phyloP scores from a whole-genome alignment of 2,113 vertebrate species.

The Psammodynastes pulverulentus region DNA sequence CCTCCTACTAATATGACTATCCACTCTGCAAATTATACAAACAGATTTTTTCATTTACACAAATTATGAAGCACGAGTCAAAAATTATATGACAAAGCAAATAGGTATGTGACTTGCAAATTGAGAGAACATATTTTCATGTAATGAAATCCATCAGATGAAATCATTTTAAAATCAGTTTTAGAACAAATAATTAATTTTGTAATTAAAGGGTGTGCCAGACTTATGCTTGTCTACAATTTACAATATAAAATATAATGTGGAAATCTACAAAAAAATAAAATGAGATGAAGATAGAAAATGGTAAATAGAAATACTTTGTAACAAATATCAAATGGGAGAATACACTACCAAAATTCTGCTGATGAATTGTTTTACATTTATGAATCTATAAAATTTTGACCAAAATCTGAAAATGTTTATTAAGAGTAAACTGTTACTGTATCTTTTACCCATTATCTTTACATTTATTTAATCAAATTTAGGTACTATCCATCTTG shows the following conservation, averaged over 20 bases:
- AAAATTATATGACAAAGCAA: conserved; percentile 1
- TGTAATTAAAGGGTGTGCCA: background rate
- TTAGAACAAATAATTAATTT: background rate
- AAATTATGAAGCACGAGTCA: background rate
- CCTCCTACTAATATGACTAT: background rate
- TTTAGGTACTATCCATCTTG: background rate
- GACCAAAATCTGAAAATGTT: background rate
- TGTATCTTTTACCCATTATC: background rate
- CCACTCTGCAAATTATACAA: background rate
- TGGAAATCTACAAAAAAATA: background rate
- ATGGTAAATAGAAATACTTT: background rate
- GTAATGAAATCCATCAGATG: background rate
- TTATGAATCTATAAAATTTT: too few species aligned
- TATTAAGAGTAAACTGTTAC: background rate
- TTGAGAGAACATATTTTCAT: conserved; percentile 1
- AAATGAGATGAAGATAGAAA: too few species aligned
- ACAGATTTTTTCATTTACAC: background rate
- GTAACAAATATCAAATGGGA: background rate
- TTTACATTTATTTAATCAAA: background rate
- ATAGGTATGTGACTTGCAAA: background rate
- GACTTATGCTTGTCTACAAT: background rate
- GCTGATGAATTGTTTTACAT: background rate
- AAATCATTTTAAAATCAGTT: background rate
- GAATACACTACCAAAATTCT: background rate
- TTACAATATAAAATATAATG: background rate